A percentile compares a stretch with the other conserved stretches of the same genome.
Conservation (phyloP, 2,888 invertebrate species). For the Eupsilia transversa region DNA sequence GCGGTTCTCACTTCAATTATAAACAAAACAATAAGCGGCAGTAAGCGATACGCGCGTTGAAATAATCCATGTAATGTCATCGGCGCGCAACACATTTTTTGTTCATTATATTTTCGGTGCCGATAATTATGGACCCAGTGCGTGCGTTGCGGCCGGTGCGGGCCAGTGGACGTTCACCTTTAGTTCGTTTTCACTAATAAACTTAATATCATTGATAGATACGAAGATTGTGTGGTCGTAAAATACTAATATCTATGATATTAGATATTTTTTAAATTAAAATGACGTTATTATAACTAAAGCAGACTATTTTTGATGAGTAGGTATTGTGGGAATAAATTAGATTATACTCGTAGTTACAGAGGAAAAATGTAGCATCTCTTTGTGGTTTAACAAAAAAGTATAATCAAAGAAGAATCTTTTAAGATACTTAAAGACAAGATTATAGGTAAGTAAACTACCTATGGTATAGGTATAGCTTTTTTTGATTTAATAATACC, state of each 20-base stretch:
- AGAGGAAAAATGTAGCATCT: slow-evolving; percentile 13
- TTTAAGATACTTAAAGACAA: slow-evolving; percentile 5
- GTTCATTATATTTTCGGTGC: background rate
- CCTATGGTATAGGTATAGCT: background rate
- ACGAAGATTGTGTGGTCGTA: slow-evolving; percentile 59
- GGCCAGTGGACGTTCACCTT: background rate
- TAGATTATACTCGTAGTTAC: slow-evolving; percentile 14
- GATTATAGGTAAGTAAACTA: background rate
- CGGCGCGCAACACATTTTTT: background rate
- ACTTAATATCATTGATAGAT: slow-evolving; percentile 52
- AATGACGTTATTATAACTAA: slow-evolving; percentile 49
- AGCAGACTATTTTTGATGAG: slow-evolving; percentile 39
- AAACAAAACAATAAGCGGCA: background rate
- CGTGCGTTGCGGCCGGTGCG: background rate
- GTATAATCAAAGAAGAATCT: background rate
- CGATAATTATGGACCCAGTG: too few relatives aligned
- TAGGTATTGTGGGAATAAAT: slow-evolving; percentile 37
- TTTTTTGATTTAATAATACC: background rate
- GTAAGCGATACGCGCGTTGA: background rate
- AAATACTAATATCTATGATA: slow-evolving; percentile 51
- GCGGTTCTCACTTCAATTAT: background rate
- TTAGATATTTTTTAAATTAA: slow-evolving; percentile 35
- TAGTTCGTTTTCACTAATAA: slow-evolving; percentile 65
- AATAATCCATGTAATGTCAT: background rate
- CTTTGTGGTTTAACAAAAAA: slow-evolving; percentile 10